Evolutionary conservation across 2,797 vertebrate genomes (phyloP).

Genomic region (Arnoldichthys spilopterus): DNA sequence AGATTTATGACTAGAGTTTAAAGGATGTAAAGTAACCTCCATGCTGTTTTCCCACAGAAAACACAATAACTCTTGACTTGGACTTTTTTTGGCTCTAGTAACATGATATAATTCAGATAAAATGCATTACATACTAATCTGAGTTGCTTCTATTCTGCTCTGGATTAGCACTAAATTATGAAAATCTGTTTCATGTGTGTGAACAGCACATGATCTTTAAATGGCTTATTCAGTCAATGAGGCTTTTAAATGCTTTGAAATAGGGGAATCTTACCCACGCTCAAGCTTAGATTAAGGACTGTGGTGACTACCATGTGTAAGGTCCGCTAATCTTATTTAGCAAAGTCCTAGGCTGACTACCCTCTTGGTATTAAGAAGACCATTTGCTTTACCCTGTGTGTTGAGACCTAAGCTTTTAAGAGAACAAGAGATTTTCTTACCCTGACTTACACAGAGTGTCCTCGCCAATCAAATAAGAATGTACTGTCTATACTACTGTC

Average conservation of each 20-base stretch:
- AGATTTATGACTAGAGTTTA: too few relatives aligned
- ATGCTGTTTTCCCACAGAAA: not conserved
- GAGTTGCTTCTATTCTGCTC: constrained; percentile 5
- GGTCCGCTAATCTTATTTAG: constrained; percentile 57
- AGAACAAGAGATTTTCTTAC: constrained; percentile 55
- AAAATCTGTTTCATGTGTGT: constrained; percentile 29
- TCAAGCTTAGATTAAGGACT: constrained; percentile 46
- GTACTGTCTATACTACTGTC: not conserved
- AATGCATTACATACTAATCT: not conserved
- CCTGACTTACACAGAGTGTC: constrained; percentile 12
- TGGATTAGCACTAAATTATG: constrained; percentile 25
- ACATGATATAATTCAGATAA: constrained; percentile 5
- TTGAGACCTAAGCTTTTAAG: constrained; percentile 48
- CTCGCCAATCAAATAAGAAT: constrained; percentile 14
- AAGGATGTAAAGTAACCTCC: too few relatives aligned
- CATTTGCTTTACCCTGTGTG: constrained; percentile 36
- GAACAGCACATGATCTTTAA: constrained; percentile 17
- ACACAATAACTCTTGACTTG: not conserved
- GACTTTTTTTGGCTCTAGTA: not conserved
- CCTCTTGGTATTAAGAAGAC: constrained; percentile 47
- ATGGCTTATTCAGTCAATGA: constrained; percentile 26
- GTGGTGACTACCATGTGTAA: constrained; percentile 58
- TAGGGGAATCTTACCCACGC: constrained; percentile 44
- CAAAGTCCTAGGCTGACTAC: constrained; percentile 49
- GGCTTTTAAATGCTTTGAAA: constrained; percentile 23